These are phyloP conservation scores for Morbakka virulenta DNA, from an alignment of 30 jellyfish, hydroid and myxozoan species.

Conservation along the genomic window DNA sequence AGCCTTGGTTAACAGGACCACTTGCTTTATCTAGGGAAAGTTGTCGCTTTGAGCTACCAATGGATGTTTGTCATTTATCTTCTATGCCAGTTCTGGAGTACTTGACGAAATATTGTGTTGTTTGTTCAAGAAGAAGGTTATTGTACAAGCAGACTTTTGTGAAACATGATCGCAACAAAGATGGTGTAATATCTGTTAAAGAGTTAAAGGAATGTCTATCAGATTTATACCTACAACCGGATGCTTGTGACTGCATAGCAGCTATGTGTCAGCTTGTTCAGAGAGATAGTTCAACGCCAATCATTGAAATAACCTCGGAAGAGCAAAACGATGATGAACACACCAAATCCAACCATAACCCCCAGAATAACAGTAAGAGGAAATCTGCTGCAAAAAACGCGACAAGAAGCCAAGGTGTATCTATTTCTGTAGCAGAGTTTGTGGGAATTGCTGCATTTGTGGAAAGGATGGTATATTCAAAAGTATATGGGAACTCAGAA, in stretches of 20 bases:
- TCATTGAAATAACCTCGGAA: neutral
- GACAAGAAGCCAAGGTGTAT: neutral
- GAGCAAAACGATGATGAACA: slow-evolving; percentile 7
- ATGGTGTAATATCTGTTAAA: slow-evolving; percentile 16
- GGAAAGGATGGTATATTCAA: slow-evolving; percentile 56
- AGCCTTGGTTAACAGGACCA: slow-evolving; percentile 81
- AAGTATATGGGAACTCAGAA: neutral
- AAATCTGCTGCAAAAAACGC: neutral
- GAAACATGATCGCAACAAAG: slow-evolving; percentile 60
- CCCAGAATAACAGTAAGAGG: neutral
- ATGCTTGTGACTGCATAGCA: slow-evolving; percentile 28
- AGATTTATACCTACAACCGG: slow-evolving; percentile 50
- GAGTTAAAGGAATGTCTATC: slow-evolving; percentile 49
- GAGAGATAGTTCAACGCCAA: neutral
- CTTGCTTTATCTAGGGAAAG: slow-evolving; percentile 66
- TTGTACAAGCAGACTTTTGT: slow-evolving; percentile 50
- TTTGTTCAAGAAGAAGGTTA: slow-evolving; percentile 60
- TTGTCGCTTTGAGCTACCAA: slow-evolving; percentile 72
- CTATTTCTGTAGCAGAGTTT: too few relatives aligned
- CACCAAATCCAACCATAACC: neutral
- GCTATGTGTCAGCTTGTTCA: slow-evolving; percentile 18
- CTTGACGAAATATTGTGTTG: slow-evolving; percentile 39
- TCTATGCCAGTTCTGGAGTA: slow-evolving; percentile 30
- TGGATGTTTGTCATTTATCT: slow-evolving; percentile 42
- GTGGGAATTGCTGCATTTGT: slow-evolving; percentile 56